A percentile compares a stretch with the other conserved stretches of the same genome.
phyloP scores from a whole-genome alignment of 2,888 invertebrate genomes.

The Heteromurus nitidus region DNA sequence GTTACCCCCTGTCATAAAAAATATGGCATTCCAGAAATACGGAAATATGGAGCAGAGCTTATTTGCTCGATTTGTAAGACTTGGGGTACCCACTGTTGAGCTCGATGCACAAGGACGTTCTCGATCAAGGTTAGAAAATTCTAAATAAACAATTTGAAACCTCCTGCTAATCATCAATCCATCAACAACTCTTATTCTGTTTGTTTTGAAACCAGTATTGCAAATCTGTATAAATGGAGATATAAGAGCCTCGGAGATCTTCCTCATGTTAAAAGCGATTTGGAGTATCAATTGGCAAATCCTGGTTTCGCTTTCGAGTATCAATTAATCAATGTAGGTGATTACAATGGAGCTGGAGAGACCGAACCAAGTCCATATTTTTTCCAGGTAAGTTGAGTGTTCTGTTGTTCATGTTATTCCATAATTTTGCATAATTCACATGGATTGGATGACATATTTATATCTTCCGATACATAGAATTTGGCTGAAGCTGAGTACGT shows the following conservation, averaged over 20 bases:
- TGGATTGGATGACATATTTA: not conserved
- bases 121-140: conserved; percentile 82
- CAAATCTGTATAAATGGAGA: conserved; percentile 95
- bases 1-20: conserved; percentile 98
- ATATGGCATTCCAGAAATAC: conserved; percentile 99
- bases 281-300: conserved; percentile 93
- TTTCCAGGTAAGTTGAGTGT: conserved; percentile 87
- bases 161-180: no score
- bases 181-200: no score
- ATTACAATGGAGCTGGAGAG: conserved; percentile 97
- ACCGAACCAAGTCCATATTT: conserved; percentile 98
- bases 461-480: conserved; percentile 76
- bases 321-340: conserved; percentile 96
- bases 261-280: conserved; percentile 87
- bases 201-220: no score
- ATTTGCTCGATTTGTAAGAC: conserved; percentile 95
- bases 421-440: conserved; percentile 10
- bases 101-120: conserved; percentile 98
- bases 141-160: not conserved
- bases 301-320: conserved; percentile 94
- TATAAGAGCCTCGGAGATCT: conserved; percentile 94
- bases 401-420: not conserved
- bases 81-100: conserved; percentile 98
- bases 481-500: conserved; percentile 85
- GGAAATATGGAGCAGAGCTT: conserved; percentile 99